A percentile compares a stretch with the other conserved stretches of the same genome.
Evolutionary conservation across 2,888 invertebrate species (phyloP).

Genomic region (Drosophila paramelanica): DNA sequence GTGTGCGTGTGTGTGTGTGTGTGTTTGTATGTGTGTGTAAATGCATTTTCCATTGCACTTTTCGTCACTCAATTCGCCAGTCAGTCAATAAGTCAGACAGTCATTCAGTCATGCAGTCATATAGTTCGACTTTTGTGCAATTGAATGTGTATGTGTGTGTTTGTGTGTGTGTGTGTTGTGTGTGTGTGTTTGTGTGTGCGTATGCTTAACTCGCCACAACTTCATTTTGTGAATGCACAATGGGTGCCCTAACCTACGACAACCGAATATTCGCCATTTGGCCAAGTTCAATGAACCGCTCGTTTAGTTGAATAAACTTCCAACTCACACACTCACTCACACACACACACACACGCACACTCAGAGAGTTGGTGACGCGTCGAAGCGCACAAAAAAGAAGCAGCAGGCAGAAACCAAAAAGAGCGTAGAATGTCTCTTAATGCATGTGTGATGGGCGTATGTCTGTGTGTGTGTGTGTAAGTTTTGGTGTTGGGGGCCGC

Average conservation of each 20-base stretch:
- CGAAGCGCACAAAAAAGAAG: slow-evolving; percentile 67
- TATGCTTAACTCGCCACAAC: slow-evolving; percentile 76
- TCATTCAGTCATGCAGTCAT: slow-evolving; percentile 39
- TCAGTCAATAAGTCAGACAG: slow-evolving; percentile 52
- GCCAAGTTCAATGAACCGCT: slow-evolving; percentile 82
- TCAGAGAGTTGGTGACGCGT: slow-evolving; percentile 66
- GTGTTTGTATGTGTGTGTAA: slow-evolving; percentile 36
- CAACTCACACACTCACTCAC: slow-evolving; percentile 40
- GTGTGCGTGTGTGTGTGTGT: slow-evolving; percentile 19
- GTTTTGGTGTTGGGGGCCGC: slow-evolving; percentile 37
- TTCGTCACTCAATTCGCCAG: slow-evolving; percentile 67
- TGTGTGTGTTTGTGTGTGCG: slow-evolving; percentile 22
- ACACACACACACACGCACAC: slow-evolving; percentile 18
- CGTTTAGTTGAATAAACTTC: slow-evolving; percentile 81
- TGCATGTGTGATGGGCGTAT: slow-evolving; percentile 43
- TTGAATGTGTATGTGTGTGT: slow-evolving; percentile 8
- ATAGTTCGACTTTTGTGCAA: slow-evolving; percentile 57
- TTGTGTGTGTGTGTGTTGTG: slow-evolving; percentile 11
- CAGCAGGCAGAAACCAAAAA: slow-evolving; percentile 63
- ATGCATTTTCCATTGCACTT: slow-evolving; percentile 71
- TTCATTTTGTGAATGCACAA: slow-evolving; percentile 79
- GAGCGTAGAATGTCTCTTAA: slow-evolving; percentile 65
- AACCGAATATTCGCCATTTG: slow-evolving; percentile 82
- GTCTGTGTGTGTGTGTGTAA: slow-evolving; percentile 28
- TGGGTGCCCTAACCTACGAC: slow-evolving; percentile 79